These are phyloP conservation scores for Spinus pinus DNA, from an alignment of 2,797 vertebrate species.

Conservation along the genomic window DNA sequence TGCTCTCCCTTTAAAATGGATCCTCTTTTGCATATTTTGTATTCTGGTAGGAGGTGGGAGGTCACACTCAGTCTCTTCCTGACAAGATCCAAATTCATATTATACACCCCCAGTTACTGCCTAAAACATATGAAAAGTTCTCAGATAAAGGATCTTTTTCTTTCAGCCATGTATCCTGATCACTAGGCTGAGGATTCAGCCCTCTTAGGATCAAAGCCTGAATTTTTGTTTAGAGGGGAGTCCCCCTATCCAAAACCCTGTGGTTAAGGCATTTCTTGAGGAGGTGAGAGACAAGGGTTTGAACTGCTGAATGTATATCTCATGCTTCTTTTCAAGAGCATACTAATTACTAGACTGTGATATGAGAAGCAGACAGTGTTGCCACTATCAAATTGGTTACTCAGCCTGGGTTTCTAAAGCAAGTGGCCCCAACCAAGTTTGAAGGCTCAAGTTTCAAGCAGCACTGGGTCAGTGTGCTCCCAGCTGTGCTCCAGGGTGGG, in stretches of 20 bases:
- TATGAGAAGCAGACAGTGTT: background rate
- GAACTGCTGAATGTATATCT: background rate
- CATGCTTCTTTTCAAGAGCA: background rate
- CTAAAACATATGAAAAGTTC: background rate
- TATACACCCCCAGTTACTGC: constrained; percentile 8
- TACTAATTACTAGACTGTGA: background rate
- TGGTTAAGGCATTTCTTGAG: constrained; percentile 11
- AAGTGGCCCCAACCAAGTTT: background rate
- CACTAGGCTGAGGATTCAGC: background rate
- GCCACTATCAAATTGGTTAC: background rate
- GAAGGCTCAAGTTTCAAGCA: background rate
- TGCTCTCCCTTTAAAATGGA: constrained; percentile 35
- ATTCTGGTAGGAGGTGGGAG: constrained; percentile 51
- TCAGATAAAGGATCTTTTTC: background rate
- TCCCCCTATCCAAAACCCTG: background rate
- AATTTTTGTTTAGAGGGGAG: background rate
- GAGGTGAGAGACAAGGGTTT: constrained; percentile 31
- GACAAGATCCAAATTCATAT: constrained; percentile 30
- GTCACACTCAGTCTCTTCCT: constrained; percentile 33
- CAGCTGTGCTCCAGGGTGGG: background rate
- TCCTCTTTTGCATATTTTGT: constrained; percentile 38
- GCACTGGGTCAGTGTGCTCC: rapidly evolving
- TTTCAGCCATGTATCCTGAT: background rate
- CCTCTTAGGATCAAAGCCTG: background rate
- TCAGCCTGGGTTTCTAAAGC: background rate